phyloP scores from a whole-genome alignment of 1,140 invertebrate genomes.

The Drosophila tristis region DNA sequence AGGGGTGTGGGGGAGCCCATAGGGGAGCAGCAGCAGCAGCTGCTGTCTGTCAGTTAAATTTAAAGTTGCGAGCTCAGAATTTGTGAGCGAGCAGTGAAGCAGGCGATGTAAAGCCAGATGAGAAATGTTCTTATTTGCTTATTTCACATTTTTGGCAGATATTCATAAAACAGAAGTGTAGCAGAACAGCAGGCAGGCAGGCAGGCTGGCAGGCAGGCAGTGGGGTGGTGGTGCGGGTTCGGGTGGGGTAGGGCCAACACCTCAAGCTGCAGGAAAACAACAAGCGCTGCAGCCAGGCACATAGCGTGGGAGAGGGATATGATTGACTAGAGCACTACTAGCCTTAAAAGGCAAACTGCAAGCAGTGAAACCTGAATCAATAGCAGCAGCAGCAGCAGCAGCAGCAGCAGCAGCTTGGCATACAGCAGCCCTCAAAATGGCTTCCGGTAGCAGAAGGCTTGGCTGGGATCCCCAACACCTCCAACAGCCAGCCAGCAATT shows the following conservation, averaged over 20 bases:
- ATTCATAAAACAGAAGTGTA: constrained; percentile 41
- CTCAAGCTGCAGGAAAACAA: constrained; percentile 28
- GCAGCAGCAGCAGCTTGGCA: background rate
- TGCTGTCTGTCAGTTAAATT: constrained; percentile 45
- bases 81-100: constrained; percentile 4
- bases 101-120: constrained; percentile 13
- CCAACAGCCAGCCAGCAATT: no score
- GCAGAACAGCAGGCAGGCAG: background rate
- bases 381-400: constrained; percentile 4
- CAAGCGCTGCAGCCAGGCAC: constrained; percentile 1
- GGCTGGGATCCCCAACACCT: constrained; percentile 5
- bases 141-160: constrained; percentile 35
- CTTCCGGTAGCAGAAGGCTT: constrained; percentile 21
- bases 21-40: constrained; percentile 12
- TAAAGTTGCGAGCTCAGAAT: constrained; percentile 30
- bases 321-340: background rate
- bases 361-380: constrained; percentile 35
- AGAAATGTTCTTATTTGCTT: constrained; percentile 40
- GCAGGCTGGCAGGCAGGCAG: background rate
- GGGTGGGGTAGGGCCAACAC: constrained; percentile 3
- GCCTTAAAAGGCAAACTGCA: constrained; percentile 40
- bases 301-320: no score
- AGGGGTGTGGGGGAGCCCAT: background rate
- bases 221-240: no score
- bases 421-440: constrained; percentile 16